Percentiles rank a stretch among this genome's conserved stretches.
These are phyloP conservation scores for Pseudolycoriella hygida DNA, from an alignment of 2,888 invertebrate genomes.

Conservation along the genomic window DNA sequence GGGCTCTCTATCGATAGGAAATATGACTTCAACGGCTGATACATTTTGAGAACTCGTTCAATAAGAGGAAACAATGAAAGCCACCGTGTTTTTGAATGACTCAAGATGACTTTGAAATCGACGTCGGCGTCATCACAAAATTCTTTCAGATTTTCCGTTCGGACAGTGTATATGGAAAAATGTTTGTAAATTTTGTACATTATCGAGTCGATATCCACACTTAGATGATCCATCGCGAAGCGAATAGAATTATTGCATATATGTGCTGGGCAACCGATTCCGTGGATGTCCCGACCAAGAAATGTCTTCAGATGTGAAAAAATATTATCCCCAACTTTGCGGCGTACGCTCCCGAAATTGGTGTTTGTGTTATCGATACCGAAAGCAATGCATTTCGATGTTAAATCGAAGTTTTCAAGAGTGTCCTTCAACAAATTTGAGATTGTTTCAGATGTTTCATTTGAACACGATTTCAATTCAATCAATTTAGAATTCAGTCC, in stretches of 20 bases:
- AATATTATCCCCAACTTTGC: neutral
- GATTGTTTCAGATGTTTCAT: neutral
- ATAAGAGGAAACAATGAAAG: neutral
- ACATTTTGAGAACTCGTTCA: neutral
- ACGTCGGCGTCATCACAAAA: too few relatives aligned
- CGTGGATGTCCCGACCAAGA: neutral
- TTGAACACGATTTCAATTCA: neutral
- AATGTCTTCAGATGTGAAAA: neutral
- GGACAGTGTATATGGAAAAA: neutral
- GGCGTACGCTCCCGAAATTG: neutral
- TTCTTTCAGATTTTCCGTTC: neutral
- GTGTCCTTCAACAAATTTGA: neutral
- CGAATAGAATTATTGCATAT: neutral
- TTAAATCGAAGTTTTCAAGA: neutral
- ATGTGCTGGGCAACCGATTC: neutral
- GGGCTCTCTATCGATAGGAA: neutral
- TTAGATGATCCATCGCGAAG: neutral
- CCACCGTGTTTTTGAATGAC: neutral
- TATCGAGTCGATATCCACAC: neutral
- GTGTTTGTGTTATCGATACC: neutral
- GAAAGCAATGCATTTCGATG: neutral
- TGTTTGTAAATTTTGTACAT: too few relatives aligned
- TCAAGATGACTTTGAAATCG: too few relatives aligned
- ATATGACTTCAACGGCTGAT: too few relatives aligned
- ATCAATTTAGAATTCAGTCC: neutral